Percentiles rank a stretch among this genome's conserved stretches.
Evolutionary conservation across 1,140 invertebrate genomes (phyloP).

Genomic region (Drosophila sucinea): DNA sequence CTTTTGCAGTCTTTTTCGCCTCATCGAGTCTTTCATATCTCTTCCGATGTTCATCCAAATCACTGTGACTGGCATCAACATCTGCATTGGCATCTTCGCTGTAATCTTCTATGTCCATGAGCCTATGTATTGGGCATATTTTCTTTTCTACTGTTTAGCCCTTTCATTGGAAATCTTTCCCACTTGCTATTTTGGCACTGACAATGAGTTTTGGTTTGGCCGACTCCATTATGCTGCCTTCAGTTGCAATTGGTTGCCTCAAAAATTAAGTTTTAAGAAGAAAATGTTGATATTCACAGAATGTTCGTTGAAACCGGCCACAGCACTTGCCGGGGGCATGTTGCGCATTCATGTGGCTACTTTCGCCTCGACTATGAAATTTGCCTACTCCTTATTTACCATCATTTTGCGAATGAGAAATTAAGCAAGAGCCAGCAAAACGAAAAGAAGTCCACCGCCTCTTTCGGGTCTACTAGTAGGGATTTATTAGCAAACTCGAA

Average conservation of each 20-base stretch:
- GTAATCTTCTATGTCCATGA: slow-evolving; percentile 57
- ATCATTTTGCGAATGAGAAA: slow-evolving; percentile 35
- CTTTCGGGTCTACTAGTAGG: too few relatives aligned
- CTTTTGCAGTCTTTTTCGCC: slow-evolving; percentile 48
- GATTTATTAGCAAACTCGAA: too few relatives aligned
- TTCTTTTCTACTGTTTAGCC: slow-evolving; percentile 51
- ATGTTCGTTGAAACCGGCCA: slow-evolving; percentile 34
- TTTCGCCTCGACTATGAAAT: slow-evolving; percentile 47
- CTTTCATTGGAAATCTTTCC: slow-evolving; percentile 58
- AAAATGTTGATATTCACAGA: slow-evolving; percentile 54
- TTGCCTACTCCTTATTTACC: slow-evolving; percentile 59
- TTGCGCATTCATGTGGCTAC: slow-evolving; percentile 55
- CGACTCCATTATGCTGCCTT: slow-evolving; percentile 52
- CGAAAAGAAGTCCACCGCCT: too few relatives aligned
- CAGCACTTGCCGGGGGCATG: slow-evolving; percentile 51
- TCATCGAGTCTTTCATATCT: slow-evolving; percentile 60
- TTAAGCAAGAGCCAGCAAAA: background rate
- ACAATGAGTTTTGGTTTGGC: slow-evolving; percentile 42
- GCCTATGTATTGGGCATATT: slow-evolving; percentile 47
- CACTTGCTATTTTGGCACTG: slow-evolving; percentile 59
- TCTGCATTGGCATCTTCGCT: slow-evolving; percentile 53
- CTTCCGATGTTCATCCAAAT: slow-evolving; percentile 72
- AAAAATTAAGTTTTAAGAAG: slow-evolving; percentile 43
- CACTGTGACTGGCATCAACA: slow-evolving; percentile 53
- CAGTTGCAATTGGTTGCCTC: slow-evolving; percentile 51